A percentile compares a stretch with the other conserved stretches of the same genome.
Evolutionary conservation across 2,797 vertebrate species (phyloP).

Genomic region (Merluccius polli): DNA sequence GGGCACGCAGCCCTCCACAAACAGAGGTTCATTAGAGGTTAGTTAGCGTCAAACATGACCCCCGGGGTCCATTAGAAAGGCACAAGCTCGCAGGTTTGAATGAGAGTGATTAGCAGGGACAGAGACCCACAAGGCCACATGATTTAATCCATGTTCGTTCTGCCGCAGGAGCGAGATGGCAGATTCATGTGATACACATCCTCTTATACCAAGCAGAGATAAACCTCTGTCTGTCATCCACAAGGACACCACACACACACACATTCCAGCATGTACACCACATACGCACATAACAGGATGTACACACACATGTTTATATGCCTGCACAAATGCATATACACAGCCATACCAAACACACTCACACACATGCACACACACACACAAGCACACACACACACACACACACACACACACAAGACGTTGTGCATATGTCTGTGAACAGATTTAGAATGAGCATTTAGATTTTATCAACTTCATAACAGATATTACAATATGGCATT

Average conservation of each 20-base stretch:
- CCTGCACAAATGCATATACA: too few species aligned
- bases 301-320: too few species aligned
- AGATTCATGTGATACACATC: background rate
- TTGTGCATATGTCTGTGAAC: too few species aligned
- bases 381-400: background rate
- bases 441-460: background rate
- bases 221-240: background rate
- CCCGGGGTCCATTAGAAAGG: slow-evolving; percentile 61
- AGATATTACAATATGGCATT: background rate
- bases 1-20: slow-evolving; percentile 15
- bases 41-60: slow-evolving; percentile 64
- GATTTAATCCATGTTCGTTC: slow-evolving; percentile 65
- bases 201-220: background rate
- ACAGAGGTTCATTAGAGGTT: slow-evolving; percentile 50
- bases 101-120: slow-evolving; percentile 74
- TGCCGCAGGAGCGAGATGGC: slow-evolving; percentile 62
- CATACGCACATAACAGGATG: background rate
- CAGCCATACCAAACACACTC: too few species aligned
- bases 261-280: background rate
- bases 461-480: background rate
- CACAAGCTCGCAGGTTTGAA: slow-evolving; percentile 50
- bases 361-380: background rate
- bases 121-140: slow-evolving; percentile 55
- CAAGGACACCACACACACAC: background rate
- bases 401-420: background rate